Base-by-base conservation (phyloP, 2,113 vertebrate genomes). In the Baryphthengus martii region DNA sequence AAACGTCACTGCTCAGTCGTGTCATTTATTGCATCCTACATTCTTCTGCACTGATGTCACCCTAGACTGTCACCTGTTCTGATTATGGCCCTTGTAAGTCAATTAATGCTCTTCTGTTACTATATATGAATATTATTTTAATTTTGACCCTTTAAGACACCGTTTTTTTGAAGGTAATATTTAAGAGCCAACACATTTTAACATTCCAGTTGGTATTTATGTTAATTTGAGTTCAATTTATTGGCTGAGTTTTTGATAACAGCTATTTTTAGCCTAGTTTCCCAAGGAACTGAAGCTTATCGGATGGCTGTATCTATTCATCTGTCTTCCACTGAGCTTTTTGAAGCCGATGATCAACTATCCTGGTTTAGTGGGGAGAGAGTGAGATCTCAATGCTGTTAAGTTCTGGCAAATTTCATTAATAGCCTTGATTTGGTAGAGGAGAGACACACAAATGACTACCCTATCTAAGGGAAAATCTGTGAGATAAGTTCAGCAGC, bases 201-300 rank as follows among this genome's bases (percentile, higher is more conserved):
- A 78, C 73, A 67, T 94, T 96, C 72, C 90, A 93, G 65, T 95
- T 96, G 93, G 83, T 87, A 53, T 90, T 95, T 95, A 89, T 94
- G 86, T 96, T 96, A 95, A 93, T 95, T 95, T 90, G 76, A 79
- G 76, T 88, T 96, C 61, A 81, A 9, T 84, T 90, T 11, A 16
- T 96, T 97, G 92, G 12, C 53, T 79, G 68, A 77, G 72, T 39
- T 81, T 92, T 86, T 87, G 83, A 81, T 58, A 88, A 85, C 35
- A 90, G 86, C 44, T 96, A 93, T 96, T 89, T 95, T 93, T 93
- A 95, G 86, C 76, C 61, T 91, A 73, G 93, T 95, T 97, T 97
- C 93, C 93, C 13, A 76, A 96, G 94, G 96, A 97, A 91, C 95
- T 91, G 89, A 82, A 89, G 93, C 77, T 95, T 93, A 89, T 89